These are phyloP conservation scores for Ficedula albicollis DNA, from an alignment of 2,797 vertebrate genomes.

Conservation along the genomic window DNA sequence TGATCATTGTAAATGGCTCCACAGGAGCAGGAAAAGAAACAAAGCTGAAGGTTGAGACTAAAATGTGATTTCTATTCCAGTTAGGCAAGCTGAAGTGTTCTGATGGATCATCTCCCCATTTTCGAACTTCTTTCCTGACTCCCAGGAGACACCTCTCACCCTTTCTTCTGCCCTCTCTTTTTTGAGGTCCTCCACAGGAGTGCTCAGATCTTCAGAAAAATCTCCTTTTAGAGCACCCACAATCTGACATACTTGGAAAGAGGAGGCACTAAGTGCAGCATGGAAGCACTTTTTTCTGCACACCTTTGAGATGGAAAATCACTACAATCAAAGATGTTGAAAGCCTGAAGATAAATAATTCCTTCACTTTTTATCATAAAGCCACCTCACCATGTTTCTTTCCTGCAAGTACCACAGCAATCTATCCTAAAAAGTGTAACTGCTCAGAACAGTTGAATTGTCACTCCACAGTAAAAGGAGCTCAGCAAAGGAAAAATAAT, in stretches of 20 bases:
- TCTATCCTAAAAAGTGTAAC: background rate
- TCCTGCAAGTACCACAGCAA: background rate
- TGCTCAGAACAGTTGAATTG: background rate
- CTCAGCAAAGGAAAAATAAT: background rate
- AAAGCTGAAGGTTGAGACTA: background rate
- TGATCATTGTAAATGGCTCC: background rate
- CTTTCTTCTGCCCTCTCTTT: background rate
- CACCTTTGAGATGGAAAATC: background rate
- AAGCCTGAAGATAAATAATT: background rate
- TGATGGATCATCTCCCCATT: background rate
- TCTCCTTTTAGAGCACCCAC: background rate
- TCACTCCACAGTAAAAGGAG: background rate
- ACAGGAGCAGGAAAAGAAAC: background rate
- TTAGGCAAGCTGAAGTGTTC: background rate
- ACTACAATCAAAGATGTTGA: background rate
- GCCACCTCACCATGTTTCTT: background rate
- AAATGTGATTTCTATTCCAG: background rate
- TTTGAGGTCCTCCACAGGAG: background rate
- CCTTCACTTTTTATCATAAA: background rate
- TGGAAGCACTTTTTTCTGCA: background rate
- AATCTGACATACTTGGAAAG: background rate
- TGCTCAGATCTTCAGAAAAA: background rate
- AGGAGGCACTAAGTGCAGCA: background rate
- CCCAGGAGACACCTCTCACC: background rate
- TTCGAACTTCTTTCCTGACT: background rate